phyloP scores from a whole-genome alignment of 1,140 invertebrate genomes.

The Cryptotermes secundus region DNA sequence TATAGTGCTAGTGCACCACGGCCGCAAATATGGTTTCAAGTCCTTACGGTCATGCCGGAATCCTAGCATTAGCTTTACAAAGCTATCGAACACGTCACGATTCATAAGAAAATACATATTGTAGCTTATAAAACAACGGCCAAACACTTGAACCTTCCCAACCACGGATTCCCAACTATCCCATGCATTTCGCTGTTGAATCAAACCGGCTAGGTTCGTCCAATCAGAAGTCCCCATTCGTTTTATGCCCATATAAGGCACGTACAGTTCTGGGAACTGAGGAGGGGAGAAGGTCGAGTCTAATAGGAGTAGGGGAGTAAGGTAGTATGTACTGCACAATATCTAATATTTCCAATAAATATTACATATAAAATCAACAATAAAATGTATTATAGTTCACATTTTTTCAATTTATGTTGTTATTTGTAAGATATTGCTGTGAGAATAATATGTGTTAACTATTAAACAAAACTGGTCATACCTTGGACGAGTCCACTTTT shows the following conservation, averaged over 20 bases:
- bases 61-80: neutral
- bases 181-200: slow-evolving; percentile 27
- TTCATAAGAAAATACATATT: neutral
- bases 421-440: neutral
- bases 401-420: neutral
- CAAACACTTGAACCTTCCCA: slow-evolving; percentile 18
- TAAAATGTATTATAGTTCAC: neutral
- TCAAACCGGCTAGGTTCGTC: slow-evolving; percentile 44
- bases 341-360: neutral
- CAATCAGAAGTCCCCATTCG: slow-evolving; percentile 62
- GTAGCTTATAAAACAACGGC: slow-evolving; percentile 11
- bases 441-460: neutral
- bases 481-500: slow-evolving; percentile 29
- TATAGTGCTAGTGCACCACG: neutral
- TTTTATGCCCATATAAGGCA: slow-evolving; percentile 79
- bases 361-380: neutral
- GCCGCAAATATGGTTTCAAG: neutral
- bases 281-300: slow-evolving; percentile 49
- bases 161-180: slow-evolving; percentile 26
- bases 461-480: neutral
- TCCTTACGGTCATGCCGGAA: neutral
- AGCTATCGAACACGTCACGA: neutral
- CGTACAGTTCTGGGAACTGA: slow-evolving; percentile 56
- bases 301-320: slow-evolving; percentile 42
- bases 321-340: neutral